Evolutionary conservation across 2,113 vertebrate genomes (phyloP), one percentile per base, ranked within the genome.

Genomic region (Dasypus novemcinctus): DNA sequence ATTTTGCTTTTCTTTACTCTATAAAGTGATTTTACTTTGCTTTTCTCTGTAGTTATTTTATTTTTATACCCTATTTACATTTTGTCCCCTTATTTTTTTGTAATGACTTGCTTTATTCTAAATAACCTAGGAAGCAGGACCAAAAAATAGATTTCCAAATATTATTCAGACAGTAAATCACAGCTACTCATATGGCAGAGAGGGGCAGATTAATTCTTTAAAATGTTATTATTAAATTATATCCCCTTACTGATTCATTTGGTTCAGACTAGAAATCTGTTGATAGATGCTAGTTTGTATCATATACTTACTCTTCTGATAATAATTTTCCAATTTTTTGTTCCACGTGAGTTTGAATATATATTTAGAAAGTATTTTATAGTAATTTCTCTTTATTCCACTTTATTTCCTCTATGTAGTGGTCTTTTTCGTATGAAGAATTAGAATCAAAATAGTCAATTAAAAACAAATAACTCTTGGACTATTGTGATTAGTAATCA

Each of bases 311-410:
- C 36, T 82, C 66, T 89, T n/a, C 31, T 27, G 6, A 57, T 54
- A 21, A 43, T 36, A 46, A 82, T 92, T 46, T 78, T 94, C 41
- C 36, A 76, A 49, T 76, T 92, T 43, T 89, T 54, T 84, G 52
- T 80, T 54, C 43, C 54, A 81, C 64, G 90, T 63, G 52, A 27
- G 4, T 78, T 75, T 83, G 43, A 94, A 41, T 68, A 57, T 66
- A 75, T 92, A 87, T 69, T 87, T 78, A 78, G 41, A 90, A 79
- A 93, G 88, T 49, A 69, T 64, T 57, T 94, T 14, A 43, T 23
- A 61, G 2, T 86, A 38, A 64, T 88, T 80, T 93, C 2, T 21
- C 64, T 93, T 41, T 66, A 72, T 66, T 59, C 61, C 21, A 64
- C 14, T 52, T 63, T 93, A 74, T 14, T 20, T 12, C 52, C 12